Base-by-base conservation (phyloP, 2,797 vertebrate genomes). In the Danio aesculapii region DNA sequence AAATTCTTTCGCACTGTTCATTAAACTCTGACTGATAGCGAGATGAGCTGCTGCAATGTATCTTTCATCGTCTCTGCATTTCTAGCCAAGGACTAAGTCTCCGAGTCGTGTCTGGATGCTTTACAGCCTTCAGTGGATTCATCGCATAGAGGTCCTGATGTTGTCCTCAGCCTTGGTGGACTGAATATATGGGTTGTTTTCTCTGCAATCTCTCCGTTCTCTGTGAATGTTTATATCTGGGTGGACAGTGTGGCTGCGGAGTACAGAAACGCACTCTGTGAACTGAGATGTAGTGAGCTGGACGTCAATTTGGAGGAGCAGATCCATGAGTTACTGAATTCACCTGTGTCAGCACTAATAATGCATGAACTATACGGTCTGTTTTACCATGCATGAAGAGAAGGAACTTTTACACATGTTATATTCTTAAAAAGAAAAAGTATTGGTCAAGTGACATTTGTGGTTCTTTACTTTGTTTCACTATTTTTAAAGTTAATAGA, bases 111-210 rank as follows among this genome's bases (percentile, higher is more conserved):
- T 78, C 76, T 78, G 39, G 61, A 69, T 69, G 66, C 16, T 78
- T 78, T 78, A 78, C 55, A 61, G 55, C 44, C 53, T 41, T 69
- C 46, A 61, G 64, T 11, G n/a, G 44, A 52, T 78, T 61, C 44
- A 61, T 61, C 66, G 21, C 66, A 61, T 55, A 68, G 53, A 50
- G 21, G 14, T 61, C 55, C 44, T 50, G 76, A 78, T 69, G 76
- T 17, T 59, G 14, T 68, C 53, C 19, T 77, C 52, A 78, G 76
- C 76, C 66, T 69, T 69, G 75, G 52, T 68, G 76, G 66, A 69
- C 21, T 61, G 76, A 69, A 78, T 78, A 78, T 67, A 77, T 57
- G 55, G 16, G 21, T 61, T 69, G 21, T 78, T 78, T 78, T 69
- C 64, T 50, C 53, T 58, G 21, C 66, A 61, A 69, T 78, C n/a